Percentiles rank a stretch among this genome's conserved stretches.
Evolutionary conservation across 2,888 invertebrate species (phyloP).

Genomic region (Branchellion lobata): DNA sequence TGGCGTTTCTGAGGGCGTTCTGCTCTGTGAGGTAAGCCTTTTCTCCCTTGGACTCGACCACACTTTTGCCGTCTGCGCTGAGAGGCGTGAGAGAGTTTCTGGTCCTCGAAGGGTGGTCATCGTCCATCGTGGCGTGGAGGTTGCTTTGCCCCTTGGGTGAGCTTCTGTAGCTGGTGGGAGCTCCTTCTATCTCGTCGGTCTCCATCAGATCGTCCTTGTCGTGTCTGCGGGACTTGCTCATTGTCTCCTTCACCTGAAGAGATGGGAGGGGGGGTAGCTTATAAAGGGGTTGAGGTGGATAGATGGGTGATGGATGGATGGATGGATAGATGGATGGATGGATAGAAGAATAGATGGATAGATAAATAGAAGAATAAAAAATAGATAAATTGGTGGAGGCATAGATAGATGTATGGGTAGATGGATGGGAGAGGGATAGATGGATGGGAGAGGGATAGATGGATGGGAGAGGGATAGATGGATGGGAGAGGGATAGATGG

Average conservation of each 20-base stretch:
- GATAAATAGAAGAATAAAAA: neutral
- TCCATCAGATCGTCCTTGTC: slow-evolving; percentile 31
- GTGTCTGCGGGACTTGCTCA: slow-evolving; percentile 11
- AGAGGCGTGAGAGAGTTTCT: neutral
- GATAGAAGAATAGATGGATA: no score
- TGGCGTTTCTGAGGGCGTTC: neutral
- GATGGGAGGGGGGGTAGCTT: no score
- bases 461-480: no score
- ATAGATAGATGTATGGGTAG: neutral
- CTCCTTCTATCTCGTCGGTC: slow-evolving; percentile 36
- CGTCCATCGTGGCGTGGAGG: neutral
- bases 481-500: no score
- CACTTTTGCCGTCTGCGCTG: neutral
- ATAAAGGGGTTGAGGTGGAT: no score
- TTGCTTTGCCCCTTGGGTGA: slow-evolving; percentile 27
- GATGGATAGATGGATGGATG: neutral
- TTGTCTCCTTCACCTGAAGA: slow-evolving; percentile 36
- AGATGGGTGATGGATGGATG: neutral
- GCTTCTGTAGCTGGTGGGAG: slow-evolving; percentile 11
- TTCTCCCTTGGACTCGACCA: neutral
- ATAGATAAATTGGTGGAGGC: neutral
- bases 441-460: no score
- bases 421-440: neutral
- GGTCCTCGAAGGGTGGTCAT: neutral
- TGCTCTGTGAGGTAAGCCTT: slow-evolving; percentile 31